These are phyloP conservation scores for Poeciliopsis gracilis DNA, from an alignment of 2,797 vertebrate species.

Conservation along the genomic window DNA sequence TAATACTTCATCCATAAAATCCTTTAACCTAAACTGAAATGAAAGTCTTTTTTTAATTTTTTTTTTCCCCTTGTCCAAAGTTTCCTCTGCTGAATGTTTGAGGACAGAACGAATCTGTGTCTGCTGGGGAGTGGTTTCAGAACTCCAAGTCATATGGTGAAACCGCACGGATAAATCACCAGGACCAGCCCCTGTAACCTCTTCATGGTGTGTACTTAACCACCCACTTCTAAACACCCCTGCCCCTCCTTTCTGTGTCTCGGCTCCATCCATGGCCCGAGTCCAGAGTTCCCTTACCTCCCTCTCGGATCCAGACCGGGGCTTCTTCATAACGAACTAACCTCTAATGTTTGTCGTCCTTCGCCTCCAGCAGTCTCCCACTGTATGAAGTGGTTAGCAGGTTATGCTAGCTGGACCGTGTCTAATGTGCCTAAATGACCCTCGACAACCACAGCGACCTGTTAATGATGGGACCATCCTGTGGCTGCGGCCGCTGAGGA, in stretches of 20 bases:
- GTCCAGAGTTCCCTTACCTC: slow-evolving; percentile 44
- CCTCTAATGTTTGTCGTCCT: slow-evolving; percentile 59
- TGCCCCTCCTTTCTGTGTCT: slow-evolving; percentile 32
- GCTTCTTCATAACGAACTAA: slow-evolving; percentile 54
- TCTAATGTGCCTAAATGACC: slow-evolving; percentile 68
- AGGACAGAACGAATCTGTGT: slow-evolving; percentile 31
- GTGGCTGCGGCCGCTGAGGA: slow-evolving; percentile 58
- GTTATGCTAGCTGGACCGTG: slow-evolving; percentile 62
- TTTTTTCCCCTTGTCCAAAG: slow-evolving; percentile 5
- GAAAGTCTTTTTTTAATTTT: neutral
- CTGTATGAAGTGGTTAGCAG: slow-evolving; percentile 62
- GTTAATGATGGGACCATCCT: slow-evolving; percentile 64
- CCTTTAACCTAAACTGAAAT: neutral
- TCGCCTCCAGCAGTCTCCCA: slow-evolving; percentile 58
- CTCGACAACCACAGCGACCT: slow-evolving; percentile 67
- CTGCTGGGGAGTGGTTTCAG: slow-evolving; percentile 44
- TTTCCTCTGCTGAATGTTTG: slow-evolving; percentile 3
- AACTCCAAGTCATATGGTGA: slow-evolving; percentile 58
- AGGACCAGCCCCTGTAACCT: slow-evolving; percentile 46
- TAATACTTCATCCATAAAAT: neutral
- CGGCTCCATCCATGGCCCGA: slow-evolving; percentile 44
- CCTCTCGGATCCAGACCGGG: slow-evolving; percentile 51
- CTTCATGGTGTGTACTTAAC: slow-evolving; percentile 33
- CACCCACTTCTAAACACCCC: slow-evolving; percentile 49
- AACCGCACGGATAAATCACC: slow-evolving; percentile 67